Conservation (phyloP, 1,140 invertebrate genomes). For the Drosophila parabipectinata region DNA sequence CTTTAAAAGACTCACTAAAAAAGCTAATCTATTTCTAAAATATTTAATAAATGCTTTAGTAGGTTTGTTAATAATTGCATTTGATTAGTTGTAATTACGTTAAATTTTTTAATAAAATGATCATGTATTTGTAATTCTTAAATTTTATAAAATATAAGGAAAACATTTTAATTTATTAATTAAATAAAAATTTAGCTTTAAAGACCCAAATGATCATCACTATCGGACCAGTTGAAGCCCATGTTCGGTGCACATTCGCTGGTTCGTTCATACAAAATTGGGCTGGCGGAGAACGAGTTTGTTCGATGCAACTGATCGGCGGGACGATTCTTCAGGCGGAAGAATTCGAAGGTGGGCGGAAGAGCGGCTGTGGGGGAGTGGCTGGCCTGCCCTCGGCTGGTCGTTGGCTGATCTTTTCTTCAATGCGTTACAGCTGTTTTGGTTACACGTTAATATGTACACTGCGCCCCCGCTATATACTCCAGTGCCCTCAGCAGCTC, state of each 20-base stretch:
- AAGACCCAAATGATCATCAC: slow-evolving; percentile 10
- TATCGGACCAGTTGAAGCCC: slow-evolving; percentile 51
- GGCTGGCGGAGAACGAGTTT: slow-evolving; percentile 58
- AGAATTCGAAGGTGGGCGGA: slow-evolving; percentile 10
- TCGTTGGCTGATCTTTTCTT: slow-evolving; percentile 46
- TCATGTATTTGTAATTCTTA: background rate
- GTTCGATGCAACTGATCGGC: slow-evolving; percentile 38
- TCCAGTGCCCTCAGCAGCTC: slow-evolving; percentile 3
- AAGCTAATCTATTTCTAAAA: too few relatives aligned
- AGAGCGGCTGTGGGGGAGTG: background rate
- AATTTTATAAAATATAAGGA: background rate
- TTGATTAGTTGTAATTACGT: too few relatives aligned
- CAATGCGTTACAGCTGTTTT: slow-evolving; percentile 63
- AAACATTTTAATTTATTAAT: background rate
- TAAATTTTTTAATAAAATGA: too few relatives aligned
- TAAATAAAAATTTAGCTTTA: background rate
- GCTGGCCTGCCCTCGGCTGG: slow-evolving; percentile 32
- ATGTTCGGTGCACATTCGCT: slow-evolving; percentile 42
- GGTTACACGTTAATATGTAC: slow-evolving; percentile 21
- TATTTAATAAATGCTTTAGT: too few relatives aligned
- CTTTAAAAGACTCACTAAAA: too few relatives aligned
- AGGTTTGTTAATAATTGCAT: too few relatives aligned
- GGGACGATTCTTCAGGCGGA: slow-evolving; percentile 8
- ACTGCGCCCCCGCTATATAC: slow-evolving; percentile 31
- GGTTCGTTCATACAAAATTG: slow-evolving; percentile 45